Evolutionary conservation across 2,113 vertebrate species (phyloP).

Genomic region (Percina caprodes): DNA sequence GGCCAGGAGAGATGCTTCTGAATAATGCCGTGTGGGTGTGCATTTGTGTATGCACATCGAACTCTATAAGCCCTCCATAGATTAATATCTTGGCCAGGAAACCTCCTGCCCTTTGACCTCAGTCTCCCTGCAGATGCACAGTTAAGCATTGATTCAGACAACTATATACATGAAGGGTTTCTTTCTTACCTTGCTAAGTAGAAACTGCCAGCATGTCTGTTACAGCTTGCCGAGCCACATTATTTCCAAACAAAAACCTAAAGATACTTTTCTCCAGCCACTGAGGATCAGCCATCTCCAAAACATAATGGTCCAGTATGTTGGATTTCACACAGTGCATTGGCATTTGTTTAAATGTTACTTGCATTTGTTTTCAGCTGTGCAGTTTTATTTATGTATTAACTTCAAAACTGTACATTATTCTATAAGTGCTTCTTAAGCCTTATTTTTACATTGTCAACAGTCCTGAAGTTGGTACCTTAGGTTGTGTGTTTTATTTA

Average conservation of each 20-base stretch:
- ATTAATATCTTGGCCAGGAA: slow-evolving; percentile 44
- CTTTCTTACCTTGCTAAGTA: slow-evolving; percentile 6
- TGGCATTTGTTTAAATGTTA: background rate
- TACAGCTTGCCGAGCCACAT: background rate
- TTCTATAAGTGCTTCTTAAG: slow-evolving; percentile 6
- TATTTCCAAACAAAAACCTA: slow-evolving; percentile 5
- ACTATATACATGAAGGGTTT: background rate
- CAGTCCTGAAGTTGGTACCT: background rate
- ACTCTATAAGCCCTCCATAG: slow-evolving; percentile 19
- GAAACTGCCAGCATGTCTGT: background rate
- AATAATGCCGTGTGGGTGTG: slow-evolving; percentile 36
- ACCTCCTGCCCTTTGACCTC: slow-evolving; percentile 49
- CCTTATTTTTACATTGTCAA: background rate
- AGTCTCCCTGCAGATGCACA: slow-evolving; percentile 21
- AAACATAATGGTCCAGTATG: background rate
- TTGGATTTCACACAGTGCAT: background rate
- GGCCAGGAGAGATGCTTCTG: slow-evolving; percentile 43
- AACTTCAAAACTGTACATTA: background rate
- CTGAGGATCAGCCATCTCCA: background rate
- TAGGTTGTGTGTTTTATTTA: background rate
- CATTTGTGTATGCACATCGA: slow-evolving; percentile 16
- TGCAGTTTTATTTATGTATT: background rate
- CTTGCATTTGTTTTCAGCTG: slow-evolving; percentile 1
- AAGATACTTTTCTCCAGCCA: background rate
- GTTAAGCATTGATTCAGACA: slow-evolving; percentile 25